Base-by-base conservation (phyloP, 2,888 invertebrate genomes). In the Drosophila hamatofila region DNA sequence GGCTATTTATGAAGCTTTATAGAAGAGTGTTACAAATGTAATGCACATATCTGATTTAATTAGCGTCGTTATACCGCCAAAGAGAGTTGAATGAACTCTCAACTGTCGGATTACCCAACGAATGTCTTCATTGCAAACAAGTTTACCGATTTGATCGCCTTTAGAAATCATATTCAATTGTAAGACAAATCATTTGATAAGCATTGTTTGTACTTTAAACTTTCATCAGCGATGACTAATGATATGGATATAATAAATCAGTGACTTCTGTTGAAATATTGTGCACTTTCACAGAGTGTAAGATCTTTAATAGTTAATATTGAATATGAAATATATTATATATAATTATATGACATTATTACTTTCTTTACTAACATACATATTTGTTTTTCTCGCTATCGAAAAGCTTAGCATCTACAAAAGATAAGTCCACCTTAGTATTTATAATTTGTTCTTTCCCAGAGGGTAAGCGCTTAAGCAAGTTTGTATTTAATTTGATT, bases 11-110 rank as follows among this genome's bases (percentile, higher is more conserved):
- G 27, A 21, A 16, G 54, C 55, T 74, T 68, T 54, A 58, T 44
- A 48, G 58, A 86, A 78, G 74, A 78, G 73, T 83, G 74, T 84
- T 80, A 81, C 84, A 80, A 81, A 70, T 81, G 59, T 56, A 68
- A 68, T 73, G 77, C 69, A 56, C 33, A 33, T 63, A 56, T 62
- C 42, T 18, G 66, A 57, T 70, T 56, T 62, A 75, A 83, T 83
- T 83, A 57, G 67, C 57, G 63, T 12, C 30, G 33, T 58, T 61
- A 62, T 35, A 12, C 14, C 8, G 25, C 33, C 9, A 46, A 55
- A 18, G 25, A 21, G 54, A 57, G 85, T 75, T 85, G 78, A 83
- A 83, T 59, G 85, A 64, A 68, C 82, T 55, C 0, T 41, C 14
- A 56, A 49, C 27, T 56, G 23, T 42, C 21, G 21, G 48, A 48